These are phyloP conservation scores for Stenurella melanura DNA, from an alignment of 2,888 invertebrate species.

Conservation along the genomic window DNA sequence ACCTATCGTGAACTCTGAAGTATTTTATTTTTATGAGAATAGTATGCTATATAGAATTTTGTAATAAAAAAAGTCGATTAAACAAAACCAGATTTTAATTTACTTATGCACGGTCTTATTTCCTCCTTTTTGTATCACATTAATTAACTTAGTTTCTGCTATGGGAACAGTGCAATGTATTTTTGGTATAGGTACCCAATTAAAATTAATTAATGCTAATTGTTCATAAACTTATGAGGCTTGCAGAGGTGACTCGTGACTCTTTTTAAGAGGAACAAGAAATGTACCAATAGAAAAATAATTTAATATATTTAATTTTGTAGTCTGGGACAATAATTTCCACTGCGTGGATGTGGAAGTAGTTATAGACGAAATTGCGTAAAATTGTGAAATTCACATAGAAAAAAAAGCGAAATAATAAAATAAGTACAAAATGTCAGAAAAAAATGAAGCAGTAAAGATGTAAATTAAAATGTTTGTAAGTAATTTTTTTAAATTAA, in stretches of 20 bases:
- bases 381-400: too few relatives aligned
- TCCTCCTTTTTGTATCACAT: conserved; percentile 19
- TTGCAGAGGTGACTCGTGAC: not conserved
- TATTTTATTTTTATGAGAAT: conserved; percentile 35
- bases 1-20: conserved; percentile 32
- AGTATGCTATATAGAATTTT: conserved; percentile 28
- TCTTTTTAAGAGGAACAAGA: not conserved
- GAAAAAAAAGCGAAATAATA: too few relatives aligned
- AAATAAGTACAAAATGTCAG: too few relatives aligned
- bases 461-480: too few relatives aligned
- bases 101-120: conserved; percentile 25
- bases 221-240: not conserved
- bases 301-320: too few relatives aligned
- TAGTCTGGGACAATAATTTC: too few relatives aligned
- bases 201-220: conserved; percentile 39
- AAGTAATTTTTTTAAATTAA: too few relatives aligned
- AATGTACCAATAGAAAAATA: too few relatives aligned
- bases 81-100: conserved; percentile 38
- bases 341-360: too few relatives aligned
- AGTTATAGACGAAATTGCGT: too few relatives aligned
- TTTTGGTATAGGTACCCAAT: conserved; percentile 33
- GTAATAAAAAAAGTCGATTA: conserved; percentile 30
- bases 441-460: too few relatives aligned
- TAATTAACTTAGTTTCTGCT: conserved; percentile 34
- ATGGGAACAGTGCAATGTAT: conserved; percentile 27